Evolutionary conservation across 2,113 vertebrate species (phyloP).

Genomic region (Erythrolamprus reginae): DNA sequence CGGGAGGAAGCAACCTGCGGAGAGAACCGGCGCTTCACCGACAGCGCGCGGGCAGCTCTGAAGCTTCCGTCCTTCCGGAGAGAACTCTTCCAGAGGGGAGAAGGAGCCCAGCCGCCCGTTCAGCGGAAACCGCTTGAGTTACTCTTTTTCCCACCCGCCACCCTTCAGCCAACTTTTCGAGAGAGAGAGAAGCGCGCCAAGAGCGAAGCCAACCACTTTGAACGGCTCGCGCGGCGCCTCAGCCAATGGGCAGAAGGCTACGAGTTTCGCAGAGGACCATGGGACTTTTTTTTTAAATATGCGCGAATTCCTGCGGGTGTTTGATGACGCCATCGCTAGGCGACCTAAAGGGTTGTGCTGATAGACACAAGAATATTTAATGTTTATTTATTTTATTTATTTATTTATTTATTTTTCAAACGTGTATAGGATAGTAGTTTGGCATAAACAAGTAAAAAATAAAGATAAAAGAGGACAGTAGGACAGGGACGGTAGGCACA

Average conservation of each 20-base stretch:
- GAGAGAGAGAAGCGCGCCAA: slow-evolving; percentile 54
- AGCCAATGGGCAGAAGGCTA: slow-evolving; percentile 48
- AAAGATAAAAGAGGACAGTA: too few species aligned
- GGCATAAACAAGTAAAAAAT: too few species aligned
- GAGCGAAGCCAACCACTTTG: slow-evolving; percentile 54
- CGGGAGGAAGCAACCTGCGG: accelerated
- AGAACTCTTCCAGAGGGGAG: background rate
- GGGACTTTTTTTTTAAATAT: background rate
- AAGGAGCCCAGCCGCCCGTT: accelerated
- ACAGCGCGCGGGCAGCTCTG: accelerated
- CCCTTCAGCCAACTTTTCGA: slow-evolving; percentile 57
- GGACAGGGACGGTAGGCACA: too few species aligned
- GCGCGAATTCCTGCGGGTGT: background rate
- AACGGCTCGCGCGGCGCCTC: slow-evolving; percentile 32
- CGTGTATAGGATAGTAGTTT: too few species aligned
- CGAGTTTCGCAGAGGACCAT: slow-evolving; percentile 25
- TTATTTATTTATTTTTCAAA: too few species aligned
- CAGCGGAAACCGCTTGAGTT: too few species aligned
- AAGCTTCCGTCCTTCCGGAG: too few species aligned
- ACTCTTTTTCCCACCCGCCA: accelerated
- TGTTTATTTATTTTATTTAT: too few species aligned
- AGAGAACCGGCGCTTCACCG: accelerated
- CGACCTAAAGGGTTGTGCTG: background rate
- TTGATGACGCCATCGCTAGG: background rate
- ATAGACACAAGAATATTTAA: too few species aligned